phyloP scores from a whole-genome alignment of 2,888 invertebrate species.

The Parnassius mnemosyne region DNA sequence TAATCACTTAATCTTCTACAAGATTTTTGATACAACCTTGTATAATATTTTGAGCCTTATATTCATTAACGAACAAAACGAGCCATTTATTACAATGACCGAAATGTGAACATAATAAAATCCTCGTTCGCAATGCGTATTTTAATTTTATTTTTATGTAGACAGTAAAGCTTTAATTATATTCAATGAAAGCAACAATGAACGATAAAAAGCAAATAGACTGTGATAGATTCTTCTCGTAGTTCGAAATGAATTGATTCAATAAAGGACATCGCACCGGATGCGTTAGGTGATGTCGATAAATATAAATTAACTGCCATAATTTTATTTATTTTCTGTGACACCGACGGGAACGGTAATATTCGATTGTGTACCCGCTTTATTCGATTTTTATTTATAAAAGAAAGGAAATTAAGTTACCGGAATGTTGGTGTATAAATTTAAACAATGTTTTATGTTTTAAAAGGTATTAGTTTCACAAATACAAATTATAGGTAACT shows the following conservation, averaged over 20 bases:
- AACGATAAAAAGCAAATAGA: constrained; percentile 24
- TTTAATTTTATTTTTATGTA: too few relatives aligned
- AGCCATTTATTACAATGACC: too few relatives aligned
- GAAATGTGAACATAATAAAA: too few relatives aligned
- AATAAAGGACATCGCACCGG: constrained; percentile 33
- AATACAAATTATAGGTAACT: too few relatives aligned
- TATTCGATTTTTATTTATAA: constrained; percentile 18
- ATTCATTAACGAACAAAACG: too few relatives aligned
- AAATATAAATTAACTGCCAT: constrained; percentile 43
- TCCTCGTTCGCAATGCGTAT: too few relatives aligned
- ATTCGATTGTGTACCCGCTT: constrained; percentile 22
- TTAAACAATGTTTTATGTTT: too few relatives aligned
- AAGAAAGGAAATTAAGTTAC: constrained; percentile 13
- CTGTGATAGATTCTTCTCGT: constrained; percentile 21
- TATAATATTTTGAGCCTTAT: too few relatives aligned
- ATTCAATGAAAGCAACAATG: constrained; percentile 17
- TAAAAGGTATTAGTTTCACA: too few relatives aligned
- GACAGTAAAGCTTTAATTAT: background rate
- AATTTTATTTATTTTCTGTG: constrained; percentile 34
- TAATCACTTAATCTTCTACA: too few relatives aligned
- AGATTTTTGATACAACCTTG: too few relatives aligned
- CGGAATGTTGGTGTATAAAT: constrained; percentile 1
- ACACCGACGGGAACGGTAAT: constrained; percentile 18
- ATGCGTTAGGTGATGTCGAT: constrained; percentile 37
- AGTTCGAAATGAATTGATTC: constrained; percentile 25